These are phyloP conservation scores for Anguilla japonica DNA, from an alignment of 2,113 vertebrate genomes.

Conservation along the genomic window DNA sequence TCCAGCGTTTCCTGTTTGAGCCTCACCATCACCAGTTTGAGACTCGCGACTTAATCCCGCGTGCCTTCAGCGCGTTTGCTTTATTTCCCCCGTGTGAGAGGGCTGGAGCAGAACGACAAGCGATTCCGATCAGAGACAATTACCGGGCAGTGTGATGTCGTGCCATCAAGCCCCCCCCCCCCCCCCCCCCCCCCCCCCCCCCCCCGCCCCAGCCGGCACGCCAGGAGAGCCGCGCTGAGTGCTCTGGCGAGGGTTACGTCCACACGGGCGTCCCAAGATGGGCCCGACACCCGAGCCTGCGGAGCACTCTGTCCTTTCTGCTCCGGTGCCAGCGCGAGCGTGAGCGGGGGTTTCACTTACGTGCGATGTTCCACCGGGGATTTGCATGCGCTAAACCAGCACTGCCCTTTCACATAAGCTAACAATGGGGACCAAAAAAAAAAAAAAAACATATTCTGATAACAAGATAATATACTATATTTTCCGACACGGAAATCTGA, in stretches of 20 bases:
- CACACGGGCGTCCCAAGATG: constrained; percentile 17
- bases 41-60: not conserved
- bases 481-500: not conserved
- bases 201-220: not conserved
- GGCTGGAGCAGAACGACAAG: not conserved
- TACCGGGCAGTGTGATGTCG: not conserved
- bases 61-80: not conserved
- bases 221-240: constrained; percentile 28
- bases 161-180: too few relatives aligned
- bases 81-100: not conserved
- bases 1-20: not conserved
- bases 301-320: constrained; percentile 29
- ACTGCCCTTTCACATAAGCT: not conserved
- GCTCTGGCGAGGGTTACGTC: constrained; percentile 39
- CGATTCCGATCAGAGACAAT: not conserved
- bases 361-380: not conserved
- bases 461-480: not conserved
- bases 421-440: not conserved
- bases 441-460: not conserved
- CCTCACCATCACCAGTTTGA: not conserved
- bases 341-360: not conserved
- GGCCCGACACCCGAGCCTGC: constrained; percentile 16
- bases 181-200: not conserved
- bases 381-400: not conserved
- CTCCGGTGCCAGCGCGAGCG: not conserved